Percentiles rank a stretch among this genome's conserved stretches.
Conservation (phyloP, 2,888 invertebrate genomes). For the Ornithoptera priamus region DNA sequence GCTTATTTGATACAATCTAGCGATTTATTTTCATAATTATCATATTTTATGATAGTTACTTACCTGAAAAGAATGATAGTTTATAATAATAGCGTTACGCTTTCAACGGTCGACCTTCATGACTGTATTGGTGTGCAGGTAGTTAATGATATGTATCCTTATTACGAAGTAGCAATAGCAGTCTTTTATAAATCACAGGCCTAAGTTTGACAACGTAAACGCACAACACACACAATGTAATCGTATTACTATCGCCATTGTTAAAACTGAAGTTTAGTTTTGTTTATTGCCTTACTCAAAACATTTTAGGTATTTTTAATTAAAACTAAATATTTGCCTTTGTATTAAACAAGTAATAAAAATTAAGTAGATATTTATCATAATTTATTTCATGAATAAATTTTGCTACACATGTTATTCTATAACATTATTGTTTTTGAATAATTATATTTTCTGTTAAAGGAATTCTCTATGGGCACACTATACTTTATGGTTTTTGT, state of each 20-base stretch:
- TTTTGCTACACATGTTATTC: background rate
- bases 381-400: background rate
- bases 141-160: slow-evolving; percentile 31
- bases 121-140: slow-evolving; percentile 13
- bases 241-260: slow-evolving; percentile 24
- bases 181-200: slow-evolving; percentile 25
- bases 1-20: background rate
- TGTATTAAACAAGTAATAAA: background rate
- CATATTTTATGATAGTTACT: background rate
- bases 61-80: slow-evolving; percentile 10
- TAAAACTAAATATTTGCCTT: background rate
- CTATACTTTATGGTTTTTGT: slow-evolving; percentile 11
- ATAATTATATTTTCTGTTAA: background rate
- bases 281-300: slow-evolving; percentile 14
- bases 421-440: background rate
- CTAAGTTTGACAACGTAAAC: slow-evolving; percentile 25
- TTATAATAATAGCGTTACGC: slow-evolving; percentile 4
- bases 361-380: background rate
- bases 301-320: background rate
- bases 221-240: slow-evolving; percentile 21
- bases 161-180: slow-evolving; percentile 27
- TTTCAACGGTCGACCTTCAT: slow-evolving; percentile 27
- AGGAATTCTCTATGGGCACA: background rate
- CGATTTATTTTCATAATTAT: background rate
- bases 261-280: slow-evolving; percentile 23